Base-by-base conservation (phyloP, 2,113 vertebrate species). In the Cyprinus carpio region DNA sequence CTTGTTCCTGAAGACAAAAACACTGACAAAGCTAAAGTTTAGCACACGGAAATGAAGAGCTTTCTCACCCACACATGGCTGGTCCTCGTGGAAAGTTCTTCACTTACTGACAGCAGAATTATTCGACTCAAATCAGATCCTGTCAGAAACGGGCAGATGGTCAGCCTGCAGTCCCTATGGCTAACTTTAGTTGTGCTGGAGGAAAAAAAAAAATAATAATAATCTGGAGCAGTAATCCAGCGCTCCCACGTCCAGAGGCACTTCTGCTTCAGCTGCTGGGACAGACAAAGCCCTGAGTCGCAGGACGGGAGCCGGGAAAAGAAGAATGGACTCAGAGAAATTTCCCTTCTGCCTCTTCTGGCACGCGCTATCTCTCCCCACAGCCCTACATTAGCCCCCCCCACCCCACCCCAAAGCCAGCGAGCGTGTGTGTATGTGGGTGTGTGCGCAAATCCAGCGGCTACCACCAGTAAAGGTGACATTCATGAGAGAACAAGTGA, bases 391-490 rank as follows among this genome's bases (percentile, higher is more conserved):
- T 82, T 83, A 84, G 86, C 88, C 90, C 81, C 27, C 29, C 56
- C 20, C n/a, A 6, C 76, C 80, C 84, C 89, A 88, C 85, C 92
- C 90, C 88, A 90, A 92, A 93, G 93, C 93, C 93, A 92, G 92
- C 91, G 79, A 69, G 69, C 62, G 80, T 54, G 90, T 88, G 91
- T 79, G 90, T 90, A 92, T 18, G 80, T 62, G 80, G 15, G 84
- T 74, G 84, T 83, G 81, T 75, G 81, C 43, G 85, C 37, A 88
- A 93, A 93, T 93, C 91, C 93, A 92, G 92, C 92, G 92, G 92
- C 93, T 91, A 92, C 93, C 94, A 93, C 93, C 93, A 93, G 92
- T 92, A 95, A 93, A 94, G 94, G 94, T 95, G 94, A 95, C 94
- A 95, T 95, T 95, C 94, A 94, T 94, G 91, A 92, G 85, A 89